These are phyloP conservation scores for Crotophaga sulcirostris DNA, from an alignment of 2,113 vertebrate genomes.

Conservation along the genomic window DNA sequence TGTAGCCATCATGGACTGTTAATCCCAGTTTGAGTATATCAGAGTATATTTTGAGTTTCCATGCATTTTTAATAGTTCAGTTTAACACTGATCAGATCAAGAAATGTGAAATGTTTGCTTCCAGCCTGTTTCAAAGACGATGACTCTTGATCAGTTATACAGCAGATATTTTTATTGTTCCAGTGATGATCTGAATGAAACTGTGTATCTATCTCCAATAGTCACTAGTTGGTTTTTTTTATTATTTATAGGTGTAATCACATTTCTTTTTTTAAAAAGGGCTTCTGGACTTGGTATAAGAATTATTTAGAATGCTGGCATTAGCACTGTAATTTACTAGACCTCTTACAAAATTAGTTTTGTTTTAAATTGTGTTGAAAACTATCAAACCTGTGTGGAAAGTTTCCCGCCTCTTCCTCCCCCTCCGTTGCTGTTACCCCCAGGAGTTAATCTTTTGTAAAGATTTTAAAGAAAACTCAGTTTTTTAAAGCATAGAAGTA, in stretches of 20 bases:
- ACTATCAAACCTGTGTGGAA: not conserved
- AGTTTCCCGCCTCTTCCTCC: not conserved
- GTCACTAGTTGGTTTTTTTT: not conserved
- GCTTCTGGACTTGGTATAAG: not conserved
- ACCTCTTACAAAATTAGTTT: not conserved
- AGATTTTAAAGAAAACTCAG: not conserved
- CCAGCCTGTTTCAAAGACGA: not conserved
- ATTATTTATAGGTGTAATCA: not conserved
- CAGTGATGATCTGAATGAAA: not conserved
- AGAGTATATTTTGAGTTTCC: not conserved
- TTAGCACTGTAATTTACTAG: not conserved
- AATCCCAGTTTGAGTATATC: not conserved
- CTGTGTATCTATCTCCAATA: not conserved
- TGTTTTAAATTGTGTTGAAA: not conserved
- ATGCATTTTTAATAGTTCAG: not conserved
- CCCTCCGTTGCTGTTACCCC: rapidly evolving
- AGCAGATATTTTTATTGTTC: not conserved
- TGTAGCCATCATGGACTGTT: not conserved
- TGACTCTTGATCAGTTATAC: not conserved
- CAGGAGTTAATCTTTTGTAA: not conserved
- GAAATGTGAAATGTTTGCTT: not conserved
- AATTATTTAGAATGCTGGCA: not conserved
- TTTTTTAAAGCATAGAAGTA: not conserved
- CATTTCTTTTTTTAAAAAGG: not conserved
- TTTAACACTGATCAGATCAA: not conserved